These are phyloP conservation scores for Calvadosia cruxmelitensis DNA, from an alignment of 30 jellyfish, hydroid and myxozoan species.

Conservation along the genomic window DNA sequence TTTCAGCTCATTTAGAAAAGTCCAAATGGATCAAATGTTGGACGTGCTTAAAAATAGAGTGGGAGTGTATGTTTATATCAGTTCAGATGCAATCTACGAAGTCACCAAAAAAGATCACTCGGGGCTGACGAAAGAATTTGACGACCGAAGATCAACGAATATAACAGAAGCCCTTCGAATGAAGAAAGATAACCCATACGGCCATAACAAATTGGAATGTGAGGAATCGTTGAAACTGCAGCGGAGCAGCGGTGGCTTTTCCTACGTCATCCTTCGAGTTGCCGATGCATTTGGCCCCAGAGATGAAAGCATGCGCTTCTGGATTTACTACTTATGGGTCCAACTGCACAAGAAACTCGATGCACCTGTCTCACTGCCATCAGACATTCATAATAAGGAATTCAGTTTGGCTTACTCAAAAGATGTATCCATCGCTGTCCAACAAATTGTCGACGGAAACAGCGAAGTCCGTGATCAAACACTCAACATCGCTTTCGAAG, in stretches of 20 bases:
- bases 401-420: constrained; percentile 75
- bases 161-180: constrained; percentile 22
- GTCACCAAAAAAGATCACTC: constrained; percentile 51
- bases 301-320: constrained; percentile 72
- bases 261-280: constrained; percentile 73
- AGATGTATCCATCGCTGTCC: constrained; percentile 62
- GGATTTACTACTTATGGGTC: constrained; percentile 79
- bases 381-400: constrained; percentile 26
- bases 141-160: constrained; percentile 14
- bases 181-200: constrained; percentile 43
- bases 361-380: constrained; percentile 62
- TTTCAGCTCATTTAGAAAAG: constrained; percentile 59
- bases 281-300: constrained; percentile 93
- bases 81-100: constrained; percentile 91
- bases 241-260: constrained; percentile 71
- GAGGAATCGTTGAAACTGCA: constrained; percentile 64
- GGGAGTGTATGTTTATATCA: constrained; percentile 40
- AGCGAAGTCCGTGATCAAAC: constrained; percentile 22
- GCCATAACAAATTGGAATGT: constrained; percentile 68
- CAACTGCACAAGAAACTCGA: constrained; percentile 52
- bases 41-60: constrained; percentile 57
- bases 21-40: constrained; percentile 66
- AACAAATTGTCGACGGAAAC: constrained; percentile 28
- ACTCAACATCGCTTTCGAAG: constrained; percentile 64
- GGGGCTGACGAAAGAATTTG: constrained; percentile 48